These are phyloP conservation scores for Nothobranchius kuhntae DNA, from an alignment of 2,113 vertebrate genomes.

Conservation along the genomic window DNA sequence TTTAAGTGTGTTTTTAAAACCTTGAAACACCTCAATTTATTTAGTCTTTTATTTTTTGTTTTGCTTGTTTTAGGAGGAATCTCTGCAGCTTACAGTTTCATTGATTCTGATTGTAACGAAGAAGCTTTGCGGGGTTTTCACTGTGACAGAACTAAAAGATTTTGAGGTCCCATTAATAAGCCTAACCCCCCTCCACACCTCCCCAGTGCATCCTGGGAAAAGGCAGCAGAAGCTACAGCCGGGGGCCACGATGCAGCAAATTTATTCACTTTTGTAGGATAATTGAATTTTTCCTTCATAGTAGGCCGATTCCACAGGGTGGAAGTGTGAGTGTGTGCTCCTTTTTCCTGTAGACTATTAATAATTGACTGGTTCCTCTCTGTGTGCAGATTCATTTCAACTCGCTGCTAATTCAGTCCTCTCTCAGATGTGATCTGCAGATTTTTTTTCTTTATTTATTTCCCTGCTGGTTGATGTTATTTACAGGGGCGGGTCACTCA, in stretches of 20 bases:
- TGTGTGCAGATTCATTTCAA: conserved; percentile 52
- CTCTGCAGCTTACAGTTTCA: conserved; percentile 1
- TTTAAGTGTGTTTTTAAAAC: no score
- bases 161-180: conserved; percentile 59
- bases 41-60: no score
- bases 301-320: conserved; percentile 64
- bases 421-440: conserved; percentile 49
- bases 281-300: conserved; percentile 80
- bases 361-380: conserved; percentile 67
- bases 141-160: conserved; percentile 56
- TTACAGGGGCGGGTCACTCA: conserved; percentile 48
- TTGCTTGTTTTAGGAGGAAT: neutral
- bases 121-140: conserved; percentile 11
- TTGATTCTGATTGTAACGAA: neutral
- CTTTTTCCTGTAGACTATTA: conserved; percentile 57
- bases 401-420: conserved; percentile 55
- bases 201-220: conserved; percentile 63
- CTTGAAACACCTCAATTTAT: no score
- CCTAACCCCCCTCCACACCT: conserved; percentile 12
- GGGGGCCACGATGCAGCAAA: conserved; percentile 63
- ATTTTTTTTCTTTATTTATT: conserved; percentile 15
- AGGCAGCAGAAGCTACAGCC: conserved; percentile 53
- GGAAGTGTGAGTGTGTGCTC: conserved; percentile 4
- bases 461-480: conserved; percentile 60
- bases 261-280: conserved; percentile 81